phyloP scores from a whole-genome alignment of 2,888 invertebrate species.

The Drosophila merina region DNA sequence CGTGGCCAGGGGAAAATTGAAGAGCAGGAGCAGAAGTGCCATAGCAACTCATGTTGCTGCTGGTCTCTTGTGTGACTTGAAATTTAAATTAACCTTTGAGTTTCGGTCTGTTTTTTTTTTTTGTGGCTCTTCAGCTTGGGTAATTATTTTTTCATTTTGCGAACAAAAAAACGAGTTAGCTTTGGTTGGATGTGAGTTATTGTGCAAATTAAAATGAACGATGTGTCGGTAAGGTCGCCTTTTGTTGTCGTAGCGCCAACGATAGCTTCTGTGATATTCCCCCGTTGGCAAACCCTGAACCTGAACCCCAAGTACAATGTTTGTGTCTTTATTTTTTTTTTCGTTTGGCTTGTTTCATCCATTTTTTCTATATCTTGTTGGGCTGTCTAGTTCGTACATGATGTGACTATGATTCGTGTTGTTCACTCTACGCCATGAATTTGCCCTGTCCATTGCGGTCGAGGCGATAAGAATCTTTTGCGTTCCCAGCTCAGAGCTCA shows the following conservation, averaged over 20 bases:
- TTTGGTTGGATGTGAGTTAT: constrained; percentile 61
- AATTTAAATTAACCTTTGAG: constrained; percentile 76
- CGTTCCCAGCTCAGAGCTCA: constrained; percentile 22
- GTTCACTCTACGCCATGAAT: constrained; percentile 60
- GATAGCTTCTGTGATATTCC: constrained; percentile 11
- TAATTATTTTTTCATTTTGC: constrained; percentile 70
- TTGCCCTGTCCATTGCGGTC: constrained; percentile 57
- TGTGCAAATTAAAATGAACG: constrained; percentile 81
- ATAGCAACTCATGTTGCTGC: constrained; percentile 37
- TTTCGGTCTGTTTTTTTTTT: constrained; percentile 37
- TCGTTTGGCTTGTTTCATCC: constrained; percentile 37
- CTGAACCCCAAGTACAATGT: constrained; percentile 35
- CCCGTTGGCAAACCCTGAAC: constrained; percentile 27
- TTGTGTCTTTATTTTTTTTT: constrained; percentile 7
- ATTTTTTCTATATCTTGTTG: constrained; percentile 27
- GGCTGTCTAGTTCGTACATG: constrained; percentile 70
- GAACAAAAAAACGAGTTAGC: constrained; percentile 36
- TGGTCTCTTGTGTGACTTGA: constrained; percentile 79
- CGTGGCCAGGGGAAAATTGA: not conserved
- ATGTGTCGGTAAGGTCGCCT: constrained; percentile 76
- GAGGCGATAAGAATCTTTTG: constrained; percentile 72
- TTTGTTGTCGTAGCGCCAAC: constrained; percentile 69
- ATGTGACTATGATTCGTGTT: constrained; percentile 73
- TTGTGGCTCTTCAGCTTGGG: constrained; percentile 15
- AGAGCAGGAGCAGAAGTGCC: constrained; percentile 16